phyloP scores from a whole-genome alignment of 1,140 invertebrate genomes.

The Drosophila tristis region DNA sequence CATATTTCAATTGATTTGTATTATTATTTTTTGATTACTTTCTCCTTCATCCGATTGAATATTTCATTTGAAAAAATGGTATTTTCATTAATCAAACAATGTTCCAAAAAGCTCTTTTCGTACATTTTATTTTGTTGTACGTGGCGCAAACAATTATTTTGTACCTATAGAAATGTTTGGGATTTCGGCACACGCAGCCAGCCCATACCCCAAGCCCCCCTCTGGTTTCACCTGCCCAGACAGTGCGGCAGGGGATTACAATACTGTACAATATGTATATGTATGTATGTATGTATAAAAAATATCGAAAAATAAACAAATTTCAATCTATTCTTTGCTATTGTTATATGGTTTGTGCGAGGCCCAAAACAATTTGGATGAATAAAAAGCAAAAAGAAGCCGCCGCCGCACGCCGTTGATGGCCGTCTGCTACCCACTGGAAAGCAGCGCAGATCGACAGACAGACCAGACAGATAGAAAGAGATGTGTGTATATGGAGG shows the following conservation, averaged over 20 bases:
- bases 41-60: no score
- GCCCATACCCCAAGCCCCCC: neutral
- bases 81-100: no score
- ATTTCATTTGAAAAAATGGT: no score
- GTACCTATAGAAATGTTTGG: conserved; percentile 17
- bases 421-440: conserved; percentile 14
- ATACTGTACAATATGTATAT: neutral
- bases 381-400: conserved; percentile 43
- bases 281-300: conserved; percentile 30
- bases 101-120: no score
- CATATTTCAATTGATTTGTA: no score
- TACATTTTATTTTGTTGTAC: no score
- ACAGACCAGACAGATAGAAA: conserved; percentile 12
- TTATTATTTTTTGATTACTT: no score
- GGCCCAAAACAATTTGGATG: conserved; percentile 36
- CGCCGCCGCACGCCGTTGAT: conserved; percentile 8
- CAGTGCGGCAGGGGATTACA: neutral
- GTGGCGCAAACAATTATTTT: conserved; percentile 3
- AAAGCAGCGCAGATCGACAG: conserved; percentile 21
- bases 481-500: conserved; percentile 12
- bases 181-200: conserved; percentile 21
- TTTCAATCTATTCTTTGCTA: conserved; percentile 49
- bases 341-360: conserved; percentile 18
- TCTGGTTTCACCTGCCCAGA: neutral
- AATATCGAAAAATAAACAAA: conserved; percentile 36